phyloP scores from a whole-genome alignment of 2,797 vertebrate genomes.

The Loris lydekkerianus region DNA sequence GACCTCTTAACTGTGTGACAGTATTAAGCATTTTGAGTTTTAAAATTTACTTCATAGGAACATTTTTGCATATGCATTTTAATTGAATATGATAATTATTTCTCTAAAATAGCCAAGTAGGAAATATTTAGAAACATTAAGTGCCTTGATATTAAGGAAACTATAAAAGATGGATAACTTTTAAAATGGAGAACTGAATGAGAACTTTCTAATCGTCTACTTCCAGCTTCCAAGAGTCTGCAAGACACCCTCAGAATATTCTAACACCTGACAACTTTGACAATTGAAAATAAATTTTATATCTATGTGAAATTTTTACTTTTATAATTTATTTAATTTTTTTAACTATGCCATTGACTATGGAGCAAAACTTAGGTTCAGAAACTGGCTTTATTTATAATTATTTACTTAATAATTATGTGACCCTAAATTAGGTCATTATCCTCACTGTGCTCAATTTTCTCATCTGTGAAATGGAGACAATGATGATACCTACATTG shows the following conservation, averaged over 20 bases:
- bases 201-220: not conserved
- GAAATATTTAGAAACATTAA: slow-evolving; percentile 53
- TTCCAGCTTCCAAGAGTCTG: not conserved
- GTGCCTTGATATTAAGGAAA: slow-evolving; percentile 16
- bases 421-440: not conserved
- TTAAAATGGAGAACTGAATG: not conserved
- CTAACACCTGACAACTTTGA: not conserved
- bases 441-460: not conserved
- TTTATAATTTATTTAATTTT: not conserved
- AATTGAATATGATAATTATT: slow-evolving; percentile 64
- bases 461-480: not conserved
- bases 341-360: not conserved
- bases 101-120: slow-evolving; percentile 60
- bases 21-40: slow-evolving; percentile 42
- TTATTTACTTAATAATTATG: not conserved
- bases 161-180: not conserved
- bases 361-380: not conserved
- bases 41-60: slow-evolving; percentile 57
- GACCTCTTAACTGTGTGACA: slow-evolving; percentile 48
- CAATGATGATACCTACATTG: not conserved
- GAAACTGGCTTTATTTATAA: not conserved
- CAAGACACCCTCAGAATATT: not conserved
- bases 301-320: not conserved
- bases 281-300: not conserved
- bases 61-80: slow-evolving; percentile 59